Percentiles rank a stretch among this genome's conserved stretches.
Conservation (phyloP, 2,113 vertebrate species). For the Genyomyrus donnyi region DNA sequence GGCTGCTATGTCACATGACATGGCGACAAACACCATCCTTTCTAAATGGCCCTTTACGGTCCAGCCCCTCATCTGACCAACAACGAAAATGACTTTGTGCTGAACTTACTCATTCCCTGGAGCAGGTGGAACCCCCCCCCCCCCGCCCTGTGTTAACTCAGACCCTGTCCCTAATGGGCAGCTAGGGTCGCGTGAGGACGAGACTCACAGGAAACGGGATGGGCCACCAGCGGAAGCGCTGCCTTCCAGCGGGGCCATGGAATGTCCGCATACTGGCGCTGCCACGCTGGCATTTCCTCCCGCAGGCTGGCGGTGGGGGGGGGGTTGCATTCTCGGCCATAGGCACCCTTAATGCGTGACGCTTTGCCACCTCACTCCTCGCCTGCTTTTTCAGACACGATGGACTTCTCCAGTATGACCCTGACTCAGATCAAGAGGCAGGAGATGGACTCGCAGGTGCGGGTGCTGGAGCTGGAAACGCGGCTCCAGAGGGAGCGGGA, state of each 20-base stretch:
- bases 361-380: neutral
- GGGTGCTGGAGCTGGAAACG: conserved; percentile 85
- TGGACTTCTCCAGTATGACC: conserved; percentile 89
- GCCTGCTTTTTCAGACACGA: conserved; percentile 58
- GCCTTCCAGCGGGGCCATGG: neutral
- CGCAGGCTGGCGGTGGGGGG: neutral
- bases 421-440: conserved; percentile 92
- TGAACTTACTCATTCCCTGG: neutral
- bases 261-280: conserved; percentile 4
- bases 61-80: neutral
- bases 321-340: too few species aligned
- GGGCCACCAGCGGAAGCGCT: neutral
- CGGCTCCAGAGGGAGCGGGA: conserved; percentile 81
- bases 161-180: neutral
- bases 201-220: neutral
- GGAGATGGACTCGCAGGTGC: conserved; percentile 95
- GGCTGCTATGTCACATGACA: neutral
- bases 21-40: neutral
- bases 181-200: neutral
- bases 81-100: neutral
- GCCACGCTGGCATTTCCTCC: conserved; percentile 1
- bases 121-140: neutral
- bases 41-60: too few species aligned
- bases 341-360: neutral
- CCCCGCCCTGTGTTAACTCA: neutral